phyloP scores from a whole-genome alignment of 2,113 vertebrate genomes.

The Romanogobio albipinnatus region DNA sequence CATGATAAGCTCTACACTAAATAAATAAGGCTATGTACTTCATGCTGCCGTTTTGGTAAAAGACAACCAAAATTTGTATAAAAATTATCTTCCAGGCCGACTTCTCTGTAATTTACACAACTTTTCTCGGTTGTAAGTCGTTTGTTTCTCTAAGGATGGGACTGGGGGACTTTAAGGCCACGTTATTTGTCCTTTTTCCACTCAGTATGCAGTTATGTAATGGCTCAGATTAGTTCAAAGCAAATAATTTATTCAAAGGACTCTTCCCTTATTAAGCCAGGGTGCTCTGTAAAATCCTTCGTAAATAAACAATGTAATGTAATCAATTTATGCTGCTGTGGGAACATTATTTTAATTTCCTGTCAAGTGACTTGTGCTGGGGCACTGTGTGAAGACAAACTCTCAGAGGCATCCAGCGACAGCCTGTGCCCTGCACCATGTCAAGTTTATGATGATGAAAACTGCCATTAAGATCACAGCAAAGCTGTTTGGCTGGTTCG shows the following conservation, averaged over 20 bases:
- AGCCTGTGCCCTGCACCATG: conserved; percentile 11
- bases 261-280: conserved; percentile 45
- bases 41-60: background rate
- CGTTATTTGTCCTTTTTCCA: conserved; percentile 56
- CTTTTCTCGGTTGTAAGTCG: conserved; percentile 48
- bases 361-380: conserved; percentile 47
- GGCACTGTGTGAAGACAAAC: conserved; percentile 62
- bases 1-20: background rate
- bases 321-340: conserved; percentile 74
- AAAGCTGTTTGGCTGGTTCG: background rate
- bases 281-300: conserved; percentile 65
- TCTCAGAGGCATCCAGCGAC: conserved; percentile 34
- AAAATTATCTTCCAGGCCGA: conserved; percentile 39
- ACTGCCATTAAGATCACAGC: conserved; percentile 9
- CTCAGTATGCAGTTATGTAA: conserved; percentile 53
- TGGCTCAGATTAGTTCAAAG: conserved; percentile 60
- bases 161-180: conserved; percentile 57
- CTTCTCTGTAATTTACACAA: conserved; percentile 60
- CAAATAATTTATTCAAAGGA: conserved; percentile 62
- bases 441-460: conserved; percentile 30
- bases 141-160: conserved; percentile 72
- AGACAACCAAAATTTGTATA: background rate
- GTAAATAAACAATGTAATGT: conserved; percentile 71
- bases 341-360: conserved; percentile 75
- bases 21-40: background rate